Conservation (phyloP, 2,888 invertebrate species). For the Trachelus stipa region DNA sequence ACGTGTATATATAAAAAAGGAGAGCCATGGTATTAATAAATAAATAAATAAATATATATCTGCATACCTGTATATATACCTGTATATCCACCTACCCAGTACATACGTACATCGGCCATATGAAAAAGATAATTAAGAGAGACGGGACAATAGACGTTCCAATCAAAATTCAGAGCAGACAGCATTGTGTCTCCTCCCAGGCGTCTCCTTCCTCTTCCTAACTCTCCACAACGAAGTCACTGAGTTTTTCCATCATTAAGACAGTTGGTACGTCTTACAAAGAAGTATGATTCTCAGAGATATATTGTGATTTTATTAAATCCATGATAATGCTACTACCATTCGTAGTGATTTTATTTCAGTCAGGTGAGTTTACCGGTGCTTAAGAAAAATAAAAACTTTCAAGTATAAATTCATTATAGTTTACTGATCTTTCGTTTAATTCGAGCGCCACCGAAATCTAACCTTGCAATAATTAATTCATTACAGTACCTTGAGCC, state of each 20-base stretch:
- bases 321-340: neutral
- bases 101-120: constrained; percentile 16
- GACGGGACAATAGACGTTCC: constrained; percentile 37
- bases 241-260: constrained; percentile 7
- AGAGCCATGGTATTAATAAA: neutral
- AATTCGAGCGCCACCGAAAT: neutral
- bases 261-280: neutral
- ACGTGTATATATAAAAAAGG: neutral
- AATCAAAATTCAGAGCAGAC: constrained; percentile 42
- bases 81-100: neutral
- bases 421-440: neutral
- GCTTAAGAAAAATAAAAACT: neutral
- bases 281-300: neutral
- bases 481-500: neutral
- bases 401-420: neutral
- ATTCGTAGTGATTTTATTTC: neutral
- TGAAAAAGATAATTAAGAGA: constrained; percentile 39
- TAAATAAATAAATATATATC: neutral
- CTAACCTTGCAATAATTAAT: neutral
- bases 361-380: neutral
- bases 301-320: neutral
- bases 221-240: constrained; percentile 3
- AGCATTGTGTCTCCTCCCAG: constrained; percentile 37
- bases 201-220: constrained; percentile 28
- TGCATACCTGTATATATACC: constrained; percentile 5